phyloP scores from a whole-genome alignment of 2,888 invertebrate genomes.

The Hydrotaea cyrtoneurina region DNA sequence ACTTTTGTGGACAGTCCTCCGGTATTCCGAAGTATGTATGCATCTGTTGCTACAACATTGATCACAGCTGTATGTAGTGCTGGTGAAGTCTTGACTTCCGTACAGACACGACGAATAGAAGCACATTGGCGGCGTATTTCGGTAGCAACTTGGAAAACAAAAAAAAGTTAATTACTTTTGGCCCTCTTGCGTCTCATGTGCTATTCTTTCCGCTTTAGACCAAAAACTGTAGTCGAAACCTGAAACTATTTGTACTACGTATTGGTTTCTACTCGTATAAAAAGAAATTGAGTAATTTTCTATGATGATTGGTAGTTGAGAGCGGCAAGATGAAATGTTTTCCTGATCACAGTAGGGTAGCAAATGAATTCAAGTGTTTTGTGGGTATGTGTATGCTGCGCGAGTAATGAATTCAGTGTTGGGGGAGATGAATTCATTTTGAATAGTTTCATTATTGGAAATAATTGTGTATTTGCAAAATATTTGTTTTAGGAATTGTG shows the following conservation, averaged over 20 bases:
- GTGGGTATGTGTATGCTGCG: too few species aligned
- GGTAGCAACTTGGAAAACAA: constrained; percentile 78
- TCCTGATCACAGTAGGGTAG: not conserved
- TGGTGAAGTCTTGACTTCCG: constrained; percentile 66
- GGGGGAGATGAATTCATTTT: too few species aligned
- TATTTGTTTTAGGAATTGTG: too few species aligned
- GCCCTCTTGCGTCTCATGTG: constrained; percentile 47
- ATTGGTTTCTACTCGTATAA: not conserved
- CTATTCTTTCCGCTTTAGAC: constrained; percentile 50
- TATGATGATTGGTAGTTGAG: not conserved
- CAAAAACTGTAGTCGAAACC: not conserved
- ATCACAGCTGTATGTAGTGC: not conserved
- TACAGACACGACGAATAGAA: constrained; percentile 67
- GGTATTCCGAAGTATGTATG: too few species aligned
- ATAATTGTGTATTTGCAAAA: too few species aligned
- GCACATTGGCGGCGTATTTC: constrained; percentile 77
- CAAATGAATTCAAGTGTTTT: too few species aligned
- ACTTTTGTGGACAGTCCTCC: too few species aligned
- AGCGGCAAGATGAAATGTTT: constrained; percentile 24
- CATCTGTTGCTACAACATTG: not conserved
- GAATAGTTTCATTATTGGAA: too few species aligned
- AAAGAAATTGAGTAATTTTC: constrained; percentile 35
- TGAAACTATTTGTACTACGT: constrained; percentile 10
- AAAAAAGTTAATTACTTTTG: constrained; percentile 79
- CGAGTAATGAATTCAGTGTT: too few species aligned